Evolutionary conservation across 2,888 invertebrate species (phyloP).

Genomic region (Ichneumoninae sp.): DNA sequence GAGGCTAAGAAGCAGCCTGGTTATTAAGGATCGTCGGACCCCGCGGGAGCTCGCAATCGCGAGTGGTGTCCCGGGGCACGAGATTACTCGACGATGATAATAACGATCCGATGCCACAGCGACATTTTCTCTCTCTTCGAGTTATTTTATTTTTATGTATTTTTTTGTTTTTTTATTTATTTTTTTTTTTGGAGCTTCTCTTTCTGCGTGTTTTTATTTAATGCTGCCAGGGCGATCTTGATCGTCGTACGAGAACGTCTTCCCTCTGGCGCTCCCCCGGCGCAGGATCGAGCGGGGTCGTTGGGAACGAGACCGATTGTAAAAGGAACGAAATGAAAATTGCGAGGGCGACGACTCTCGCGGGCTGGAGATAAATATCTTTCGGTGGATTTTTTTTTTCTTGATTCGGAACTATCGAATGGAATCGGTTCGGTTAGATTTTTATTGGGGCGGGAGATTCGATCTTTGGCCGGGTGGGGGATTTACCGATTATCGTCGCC

Average conservation of each 20-base stretch:
- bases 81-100: slow-evolving; percentile 71
- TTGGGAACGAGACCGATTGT: slow-evolving; percentile 39
- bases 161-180: slow-evolving; percentile 31
- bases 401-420: slow-evolving; percentile 22
- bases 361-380: slow-evolving; percentile 37
- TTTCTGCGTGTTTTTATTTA: slow-evolving; percentile 48
- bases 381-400: slow-evolving; percentile 20
- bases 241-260: slow-evolving; percentile 43
- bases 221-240: slow-evolving; percentile 58
- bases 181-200: background rate
- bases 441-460: slow-evolving; percentile 21
- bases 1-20: slow-evolving; percentile 65
- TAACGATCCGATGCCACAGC: slow-evolving; percentile 69
- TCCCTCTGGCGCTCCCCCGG: slow-evolving; percentile 31
- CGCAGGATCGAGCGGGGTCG: slow-evolving; percentile 2
- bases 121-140: slow-evolving; percentile 63
- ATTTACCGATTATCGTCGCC: slow-evolving; percentile 57
- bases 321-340: slow-evolving; percentile 45
- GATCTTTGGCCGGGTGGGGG: background rate
- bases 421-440: slow-evolving; percentile 28
- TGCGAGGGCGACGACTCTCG: slow-evolving; percentile 28
- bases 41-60: slow-evolving; percentile 72
- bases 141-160: slow-evolving; percentile 34
- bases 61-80: slow-evolving; percentile 70
- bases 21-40: slow-evolving; percentile 74